Base-by-base conservation (phyloP, 2,888 invertebrate genomes). In the Xestia ashworthii region DNA sequence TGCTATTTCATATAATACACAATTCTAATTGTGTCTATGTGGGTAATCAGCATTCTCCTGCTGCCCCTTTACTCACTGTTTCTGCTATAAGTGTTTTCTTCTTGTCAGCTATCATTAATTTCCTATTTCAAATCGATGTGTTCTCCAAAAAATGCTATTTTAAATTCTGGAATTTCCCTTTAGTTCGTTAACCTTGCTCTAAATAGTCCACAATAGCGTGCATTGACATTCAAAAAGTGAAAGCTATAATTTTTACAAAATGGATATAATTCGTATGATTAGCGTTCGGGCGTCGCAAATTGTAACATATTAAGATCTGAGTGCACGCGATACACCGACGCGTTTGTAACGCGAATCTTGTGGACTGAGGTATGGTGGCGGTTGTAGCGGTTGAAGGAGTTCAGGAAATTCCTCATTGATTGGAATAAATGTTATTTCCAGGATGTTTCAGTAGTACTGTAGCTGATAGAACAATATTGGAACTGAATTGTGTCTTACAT, bases 291-390 rank as follows among this genome's bases (percentile, higher is more conserved):
- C 78, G 86, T 87, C 73, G 88, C 83, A 89, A 87, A 89, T 88
- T 89, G 80, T 88, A 87, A 82, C 71, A 85, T 85, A 85, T 90
- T 90, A 88, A 88, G 87, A 80, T 88, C 89, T 82, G 87, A 75
- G 74, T 65, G 69, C 89, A 89, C 89, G 89, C 89, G 83, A 89
- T 89, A 76, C 65, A 78, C 89, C 90, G 88, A 81, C 90, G 67
- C 32, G 71, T 79, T 84, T 80, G 81, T 84, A 79, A 80, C 83
- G 80, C 82, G 76, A 81, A 83, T 84, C 82, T 77, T 79, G 78
- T 71, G 65, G 44, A 8, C 25, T 69, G 60, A 46, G 76, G 84
- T 80, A 70, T 5, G 80, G 87, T 71, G 46, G 5, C 12, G 58
- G 19, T 87, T n/a, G 9, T 6, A 84, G 86, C 85, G 85, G 66